Evolutionary conservation across 2,797 vertebrate genomes (phyloP).

Genomic region (Mycteria americana): DNA sequence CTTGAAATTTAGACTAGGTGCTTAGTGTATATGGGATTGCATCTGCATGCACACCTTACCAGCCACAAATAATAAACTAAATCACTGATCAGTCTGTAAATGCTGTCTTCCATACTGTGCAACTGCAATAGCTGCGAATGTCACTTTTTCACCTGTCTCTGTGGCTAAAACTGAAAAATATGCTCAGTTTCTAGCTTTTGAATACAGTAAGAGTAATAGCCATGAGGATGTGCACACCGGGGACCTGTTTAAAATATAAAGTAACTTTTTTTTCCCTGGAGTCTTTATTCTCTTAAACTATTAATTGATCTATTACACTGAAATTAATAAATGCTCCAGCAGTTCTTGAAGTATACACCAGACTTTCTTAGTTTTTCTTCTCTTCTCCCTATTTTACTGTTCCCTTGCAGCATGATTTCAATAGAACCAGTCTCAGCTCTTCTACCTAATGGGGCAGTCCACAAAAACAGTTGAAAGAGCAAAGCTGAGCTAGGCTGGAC

Average conservation of each 20-base stretch:
- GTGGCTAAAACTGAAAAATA: neutral
- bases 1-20: neutral
- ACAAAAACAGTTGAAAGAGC: neutral
- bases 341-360: neutral
- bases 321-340: neutral
- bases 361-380: neutral
- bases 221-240: neutral
- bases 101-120: neutral
- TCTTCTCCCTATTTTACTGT: fast-evolving
- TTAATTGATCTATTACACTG: neutral
- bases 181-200: neutral
- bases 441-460: neutral
- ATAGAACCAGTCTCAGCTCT: neutral
- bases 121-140: neutral
- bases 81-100: neutral
- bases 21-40: neutral
- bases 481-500: neutral
- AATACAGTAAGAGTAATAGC: neutral
- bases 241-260: neutral
- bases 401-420: neutral
- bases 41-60: neutral
- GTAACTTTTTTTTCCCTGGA: too few relatives aligned
- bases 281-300: neutral
- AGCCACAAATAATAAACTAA: neutral
- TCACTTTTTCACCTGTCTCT: neutral